phyloP scores from a whole-genome alignment of 2,888 invertebrate genomes.

The Tinea semifulvella region DNA sequence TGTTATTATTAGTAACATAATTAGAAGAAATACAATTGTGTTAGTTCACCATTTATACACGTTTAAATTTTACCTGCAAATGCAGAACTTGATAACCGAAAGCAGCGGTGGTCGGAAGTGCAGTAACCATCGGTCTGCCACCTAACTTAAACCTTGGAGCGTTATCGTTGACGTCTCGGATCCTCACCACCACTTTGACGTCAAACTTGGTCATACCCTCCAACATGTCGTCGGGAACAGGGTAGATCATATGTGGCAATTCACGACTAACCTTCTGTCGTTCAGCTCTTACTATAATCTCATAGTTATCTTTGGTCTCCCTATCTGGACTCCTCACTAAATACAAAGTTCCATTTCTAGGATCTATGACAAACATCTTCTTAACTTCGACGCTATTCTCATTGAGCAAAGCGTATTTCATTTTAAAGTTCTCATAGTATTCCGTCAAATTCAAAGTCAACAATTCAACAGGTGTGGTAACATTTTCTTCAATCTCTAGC shows the following conservation, averaged over 20 bases:
- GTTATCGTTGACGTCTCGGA: constrained; percentile 86
- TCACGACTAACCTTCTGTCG: constrained; percentile 71
- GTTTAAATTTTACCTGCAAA: constrained; percentile 72
- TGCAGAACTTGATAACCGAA: constrained; percentile 85
- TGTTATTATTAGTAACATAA: too few species aligned
- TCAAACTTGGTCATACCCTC: constrained; percentile 79
- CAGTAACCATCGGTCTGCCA: constrained; percentile 82
- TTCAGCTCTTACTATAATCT: constrained; percentile 60
- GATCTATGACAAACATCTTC: constrained; percentile 77
- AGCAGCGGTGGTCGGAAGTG: constrained; percentile 80
- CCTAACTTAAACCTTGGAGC: constrained; percentile 78
- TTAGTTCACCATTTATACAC: background rate
- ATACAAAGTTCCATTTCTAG: constrained; percentile 78
- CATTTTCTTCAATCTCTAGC: constrained; percentile 84
- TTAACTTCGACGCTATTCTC: constrained; percentile 68
- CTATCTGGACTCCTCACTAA: constrained; percentile 79
- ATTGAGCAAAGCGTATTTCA: constrained; percentile 71
- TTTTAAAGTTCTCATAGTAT: constrained; percentile 69
- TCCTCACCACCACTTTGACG: constrained; percentile 79
- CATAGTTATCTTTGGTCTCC: constrained; percentile 73
- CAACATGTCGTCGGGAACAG: constrained; percentile 75
- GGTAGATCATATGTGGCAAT: constrained; percentile 79
- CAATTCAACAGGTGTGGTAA: constrained; percentile 76
- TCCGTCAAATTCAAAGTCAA: constrained; percentile 81
- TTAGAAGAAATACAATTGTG: background rate